Base-by-base conservation (phyloP, 2,888 invertebrate species). In the Athalia rosae region DNA sequence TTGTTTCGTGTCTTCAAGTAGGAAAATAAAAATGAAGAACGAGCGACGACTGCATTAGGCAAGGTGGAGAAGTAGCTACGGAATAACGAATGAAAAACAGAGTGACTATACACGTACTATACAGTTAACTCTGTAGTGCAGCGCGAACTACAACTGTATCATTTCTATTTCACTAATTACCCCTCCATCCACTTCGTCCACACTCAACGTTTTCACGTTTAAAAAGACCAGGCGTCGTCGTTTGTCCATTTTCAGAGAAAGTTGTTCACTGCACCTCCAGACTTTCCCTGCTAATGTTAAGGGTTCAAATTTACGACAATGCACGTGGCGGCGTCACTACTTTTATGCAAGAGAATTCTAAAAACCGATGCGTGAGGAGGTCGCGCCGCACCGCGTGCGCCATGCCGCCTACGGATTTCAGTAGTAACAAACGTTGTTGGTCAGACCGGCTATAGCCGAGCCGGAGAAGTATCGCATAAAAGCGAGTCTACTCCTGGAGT, bases 121-220 rank as follows among this genome's bases (percentile, higher is more conserved):
- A 28, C 28, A 28, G 28, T 28, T 28, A 28, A 28, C 28, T 28
- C 28, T 28, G 28, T 0, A 28, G 28, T 28, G 28, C 28, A 28
- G 28, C 28, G 28, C 28, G 28, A 28, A 28, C 28, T 28, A 28
- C 28, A 28, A 53, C 50, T 53, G 67, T 67, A 67, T 67, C 67
- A 41, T 67, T 67, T 67, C 67, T 67, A 53, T 67, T 67, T 67
- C 67, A 67, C 67, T 67, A 53, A 67, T 67, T 67, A 67, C 62
- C 67, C 63, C 67, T 45, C 28, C 28, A 28, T 48, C 28, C 50
- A 67, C 67, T 67, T 53, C 50, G 53, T 67, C 28, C 67, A 3
- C 41, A 67, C 50, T 67, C 41, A 53, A 50, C 50, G 50, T 67
- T 67, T 67, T 67, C 41, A 53, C 50, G 43, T 53, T 67, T 28